phyloP scores from a whole-genome alignment of 2,888 invertebrate species.

The Dryomyza anilis region DNA sequence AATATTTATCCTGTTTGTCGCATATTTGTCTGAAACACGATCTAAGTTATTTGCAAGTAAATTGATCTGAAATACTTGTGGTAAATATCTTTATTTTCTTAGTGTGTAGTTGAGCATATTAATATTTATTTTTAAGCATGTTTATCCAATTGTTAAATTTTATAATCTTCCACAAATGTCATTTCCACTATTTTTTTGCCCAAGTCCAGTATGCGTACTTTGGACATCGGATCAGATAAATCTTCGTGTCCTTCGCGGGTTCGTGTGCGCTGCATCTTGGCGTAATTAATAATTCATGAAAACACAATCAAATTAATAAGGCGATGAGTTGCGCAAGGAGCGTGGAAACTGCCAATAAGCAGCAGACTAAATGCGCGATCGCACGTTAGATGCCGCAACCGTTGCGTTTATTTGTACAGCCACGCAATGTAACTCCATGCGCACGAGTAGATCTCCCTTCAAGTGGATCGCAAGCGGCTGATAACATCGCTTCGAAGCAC shows the following conservation, averaged over 20 bases:
- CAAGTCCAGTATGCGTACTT: no score
- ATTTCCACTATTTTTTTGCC: no score
- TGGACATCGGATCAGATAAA: conserved; percentile 46
- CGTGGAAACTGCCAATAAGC: conserved; percentile 21
- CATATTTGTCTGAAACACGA: no score
- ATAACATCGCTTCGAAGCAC: conserved; percentile 19
- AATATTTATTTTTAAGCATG: no score
- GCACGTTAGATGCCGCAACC: conserved; percentile 17
- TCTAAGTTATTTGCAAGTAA: no score
- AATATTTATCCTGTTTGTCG: no score
- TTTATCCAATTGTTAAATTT: no score
- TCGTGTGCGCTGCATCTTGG: neutral
- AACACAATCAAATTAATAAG: conserved; percentile 22
- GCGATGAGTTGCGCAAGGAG: neutral
- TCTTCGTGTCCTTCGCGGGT: conserved; percentile 39
- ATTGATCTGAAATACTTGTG: no score
- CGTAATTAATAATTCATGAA: conserved; percentile 49
- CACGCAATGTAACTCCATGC: conserved; percentile 33
- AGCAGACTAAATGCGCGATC: conserved; percentile 8
- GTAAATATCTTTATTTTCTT: no score
- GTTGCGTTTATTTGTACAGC: conserved; percentile 14
- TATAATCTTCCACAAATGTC: no score
- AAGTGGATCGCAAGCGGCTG: conserved; percentile 25
- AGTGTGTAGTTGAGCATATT: no score
- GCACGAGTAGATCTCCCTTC: no score